These are phyloP conservation scores for Tupaia chinensis DNA, from an alignment of 2,113 vertebrate species.

Conservation along the genomic window DNA sequence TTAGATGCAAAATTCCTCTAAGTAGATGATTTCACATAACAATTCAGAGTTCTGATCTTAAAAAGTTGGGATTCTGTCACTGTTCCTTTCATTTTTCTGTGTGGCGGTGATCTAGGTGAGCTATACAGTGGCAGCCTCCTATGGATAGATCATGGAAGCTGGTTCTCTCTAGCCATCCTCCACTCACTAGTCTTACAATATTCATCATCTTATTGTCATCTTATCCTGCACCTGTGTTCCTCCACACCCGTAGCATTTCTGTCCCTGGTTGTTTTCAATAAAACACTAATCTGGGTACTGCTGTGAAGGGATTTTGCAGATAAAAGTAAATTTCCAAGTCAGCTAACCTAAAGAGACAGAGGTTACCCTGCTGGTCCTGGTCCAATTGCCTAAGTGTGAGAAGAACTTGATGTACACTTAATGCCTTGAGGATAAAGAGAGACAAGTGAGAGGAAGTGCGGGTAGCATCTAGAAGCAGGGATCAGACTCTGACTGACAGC, in stretches of 20 bases:
- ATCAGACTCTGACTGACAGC: neutral
- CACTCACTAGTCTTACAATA: neutral
- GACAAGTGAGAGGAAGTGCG: neutral
- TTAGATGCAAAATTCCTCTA: neutral
- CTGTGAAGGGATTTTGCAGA: neutral
- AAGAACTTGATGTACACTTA: neutral
- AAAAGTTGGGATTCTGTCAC: neutral
- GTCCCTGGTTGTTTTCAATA: neutral
- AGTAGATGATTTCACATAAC: constrained; percentile 1
- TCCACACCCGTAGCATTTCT: neutral
- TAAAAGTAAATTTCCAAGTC: neutral
- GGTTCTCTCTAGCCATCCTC: neutral
- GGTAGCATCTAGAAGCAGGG: neutral
- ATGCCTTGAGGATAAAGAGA: neutral
- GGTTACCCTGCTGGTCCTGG: neutral
- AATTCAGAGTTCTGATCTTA: neutral
- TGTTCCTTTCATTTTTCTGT: neutral
- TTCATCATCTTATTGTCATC: neutral
- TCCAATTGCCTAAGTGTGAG: neutral
- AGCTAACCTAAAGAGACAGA: neutral
- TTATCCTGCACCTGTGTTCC: neutral
- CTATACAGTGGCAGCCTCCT: fast-evolving
- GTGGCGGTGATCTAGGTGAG: neutral
- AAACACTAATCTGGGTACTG: neutral
- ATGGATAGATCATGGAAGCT: too few relatives aligned